These are phyloP conservation scores for Tupaia chinensis DNA, from an alignment of 2,113 vertebrate genomes.

Conservation along the genomic window DNA sequence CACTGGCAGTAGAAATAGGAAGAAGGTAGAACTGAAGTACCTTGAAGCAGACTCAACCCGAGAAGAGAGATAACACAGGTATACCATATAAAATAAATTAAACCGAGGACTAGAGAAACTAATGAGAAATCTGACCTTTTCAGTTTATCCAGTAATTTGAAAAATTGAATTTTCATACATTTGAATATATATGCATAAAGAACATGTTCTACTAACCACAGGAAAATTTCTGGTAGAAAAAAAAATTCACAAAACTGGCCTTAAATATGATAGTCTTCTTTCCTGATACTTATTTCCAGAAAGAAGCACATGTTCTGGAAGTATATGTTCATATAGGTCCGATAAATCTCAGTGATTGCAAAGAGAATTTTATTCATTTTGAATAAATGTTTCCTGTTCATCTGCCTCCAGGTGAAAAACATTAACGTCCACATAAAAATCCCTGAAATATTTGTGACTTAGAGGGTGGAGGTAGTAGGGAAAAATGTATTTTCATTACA, in stretches of 20 bases:
- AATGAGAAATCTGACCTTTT: slow-evolving; percentile 57
- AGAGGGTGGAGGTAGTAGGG: neutral
- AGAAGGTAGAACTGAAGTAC: slow-evolving; percentile 36
- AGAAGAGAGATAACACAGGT: slow-evolving; percentile 13
- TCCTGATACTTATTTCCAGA: neutral
- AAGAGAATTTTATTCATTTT: neutral
- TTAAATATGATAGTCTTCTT: slow-evolving; percentile 10
- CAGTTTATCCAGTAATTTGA: slow-evolving; percentile 44
- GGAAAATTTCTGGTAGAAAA: neutral
- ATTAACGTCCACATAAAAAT: slow-evolving; percentile 51
- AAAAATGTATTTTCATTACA: slow-evolving; percentile 49
- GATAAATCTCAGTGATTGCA: slow-evolving; percentile 38
- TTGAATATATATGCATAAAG: slow-evolving; percentile 60
- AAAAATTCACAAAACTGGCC: slow-evolving; percentile 34
- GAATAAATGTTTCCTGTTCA: slow-evolving; percentile 42
- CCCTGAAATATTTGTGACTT: neutral
- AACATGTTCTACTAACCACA: neutral
- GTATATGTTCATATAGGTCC: neutral
- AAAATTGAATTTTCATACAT: slow-evolving; percentile 62
- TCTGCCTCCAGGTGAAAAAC: slow-evolving; percentile 44
- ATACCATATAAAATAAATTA: slow-evolving; percentile 56
- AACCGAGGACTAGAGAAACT: slow-evolving; percentile 25
- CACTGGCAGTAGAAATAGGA: neutral
- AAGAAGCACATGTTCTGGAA: slow-evolving; percentile 17
- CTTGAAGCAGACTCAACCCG: slow-evolving; percentile 1